These are phyloP conservation scores for Trisateles emortualis DNA, from an alignment of 2,888 invertebrate species.

Conservation along the genomic window DNA sequence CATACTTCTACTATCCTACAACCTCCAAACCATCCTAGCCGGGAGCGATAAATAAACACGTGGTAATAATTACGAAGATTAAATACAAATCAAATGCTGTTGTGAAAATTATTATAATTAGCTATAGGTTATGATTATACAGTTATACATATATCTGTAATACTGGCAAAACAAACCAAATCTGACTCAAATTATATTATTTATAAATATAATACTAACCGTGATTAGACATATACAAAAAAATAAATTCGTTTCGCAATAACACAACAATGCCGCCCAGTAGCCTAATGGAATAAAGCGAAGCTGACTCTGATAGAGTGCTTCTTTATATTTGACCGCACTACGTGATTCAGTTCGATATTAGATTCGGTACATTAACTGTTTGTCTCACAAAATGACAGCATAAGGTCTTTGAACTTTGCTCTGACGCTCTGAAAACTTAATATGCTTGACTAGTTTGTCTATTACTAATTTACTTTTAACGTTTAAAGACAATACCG, in stretches of 20 bases:
- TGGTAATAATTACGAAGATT: too few relatives aligned
- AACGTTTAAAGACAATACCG: conserved; percentile 2
- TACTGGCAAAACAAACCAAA: background rate
- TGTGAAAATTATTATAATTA: too few relatives aligned
- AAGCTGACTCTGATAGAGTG: conserved; percentile 26
- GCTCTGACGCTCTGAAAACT: conserved; percentile 31
- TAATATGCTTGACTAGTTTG: conserved; percentile 22
- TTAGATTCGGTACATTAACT: conserved; percentile 42
- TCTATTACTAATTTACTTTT: conserved; percentile 16
- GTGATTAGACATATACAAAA: background rate
- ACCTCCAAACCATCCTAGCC: too few relatives aligned
- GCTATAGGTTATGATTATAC: too few relatives aligned
- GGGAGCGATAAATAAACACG: too few relatives aligned
- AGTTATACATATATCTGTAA: too few relatives aligned
- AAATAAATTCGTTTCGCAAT: background rate
- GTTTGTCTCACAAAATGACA: conserved; percentile 46
- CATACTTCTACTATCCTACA: too few relatives aligned
- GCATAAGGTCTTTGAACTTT: conserved; percentile 52
- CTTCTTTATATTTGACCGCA: conserved; percentile 51
- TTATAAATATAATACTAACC: background rate
- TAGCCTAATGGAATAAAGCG: conserved; percentile 2
- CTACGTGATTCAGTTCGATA: conserved; percentile 54
- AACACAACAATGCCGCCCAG: background rate
- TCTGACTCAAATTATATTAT: background rate
- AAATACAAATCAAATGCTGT: too few relatives aligned